A percentile compares a stretch with the other conserved stretches of the same genome.
phyloP scores from a whole-genome alignment of 2,113 vertebrate species.

The Spilogale gracilis region DNA sequence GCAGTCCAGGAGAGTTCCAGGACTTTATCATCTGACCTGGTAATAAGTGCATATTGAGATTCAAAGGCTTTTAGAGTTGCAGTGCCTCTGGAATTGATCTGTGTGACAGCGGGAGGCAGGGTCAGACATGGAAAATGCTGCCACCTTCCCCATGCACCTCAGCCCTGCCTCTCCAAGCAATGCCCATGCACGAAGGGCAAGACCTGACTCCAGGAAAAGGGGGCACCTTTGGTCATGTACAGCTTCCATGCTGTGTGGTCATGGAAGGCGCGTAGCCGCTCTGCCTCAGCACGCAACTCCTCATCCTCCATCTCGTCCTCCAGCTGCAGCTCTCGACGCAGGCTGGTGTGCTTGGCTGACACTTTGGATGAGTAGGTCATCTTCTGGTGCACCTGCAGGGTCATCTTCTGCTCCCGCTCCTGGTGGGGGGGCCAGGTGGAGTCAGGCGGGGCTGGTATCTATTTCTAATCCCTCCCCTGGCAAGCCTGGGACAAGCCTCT shows the following conservation, averaged over 20 bases:
- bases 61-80: neutral
- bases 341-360: conserved; percentile 78
- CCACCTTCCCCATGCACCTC: fast-evolving
- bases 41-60: neutral
- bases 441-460: neutral
- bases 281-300: conserved; percentile 61
- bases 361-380: conserved; percentile 83
- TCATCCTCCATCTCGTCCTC: conserved; percentile 80
- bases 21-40: neutral
- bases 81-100: neutral
- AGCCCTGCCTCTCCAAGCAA: neutral
- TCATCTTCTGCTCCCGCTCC: conserved; percentile 87
- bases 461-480: neutral
- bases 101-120: neutral
- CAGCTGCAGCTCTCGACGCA: conserved; percentile 85
- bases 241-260: conserved; percentile 83
- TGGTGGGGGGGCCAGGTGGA: conserved; percentile 53
- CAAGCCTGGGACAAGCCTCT: neutral
- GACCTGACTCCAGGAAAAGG: fast-evolving
- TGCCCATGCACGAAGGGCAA: neutral
- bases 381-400: conserved; percentile 90
- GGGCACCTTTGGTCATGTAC: conserved; percentile 87
- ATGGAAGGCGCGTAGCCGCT: conserved; percentile 65
- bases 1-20: neutral
- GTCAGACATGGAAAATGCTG: too few species aligned